Evolutionary conservation across 35 echinoderm and acorn worm genomes (phyloP).

Genomic region (Hemicentrotus pulcherrimus): DNA sequence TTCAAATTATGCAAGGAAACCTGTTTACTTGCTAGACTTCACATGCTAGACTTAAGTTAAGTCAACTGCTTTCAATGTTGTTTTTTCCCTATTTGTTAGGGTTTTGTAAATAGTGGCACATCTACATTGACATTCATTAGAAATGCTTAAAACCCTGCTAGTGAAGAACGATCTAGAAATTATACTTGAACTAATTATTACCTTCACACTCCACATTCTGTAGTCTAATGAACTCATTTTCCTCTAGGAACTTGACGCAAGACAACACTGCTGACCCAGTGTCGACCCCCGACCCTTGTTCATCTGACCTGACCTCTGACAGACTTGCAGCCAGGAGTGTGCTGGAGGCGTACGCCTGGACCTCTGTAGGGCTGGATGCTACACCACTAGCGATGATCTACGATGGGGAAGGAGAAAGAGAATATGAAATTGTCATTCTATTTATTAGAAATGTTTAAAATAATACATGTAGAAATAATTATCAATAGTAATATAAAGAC

Average conservation of each 20-base stretch:
- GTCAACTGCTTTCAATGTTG: no score
- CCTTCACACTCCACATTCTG: constrained; percentile 60
- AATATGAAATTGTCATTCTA: neutral
- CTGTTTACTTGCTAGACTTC: no score
- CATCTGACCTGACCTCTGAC: neutral
- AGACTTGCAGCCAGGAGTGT: constrained; percentile 93
- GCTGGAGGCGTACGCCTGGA: constrained; percentile 71
- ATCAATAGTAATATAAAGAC: no score
- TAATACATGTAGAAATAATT: no score
- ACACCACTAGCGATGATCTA: constrained; percentile 97
- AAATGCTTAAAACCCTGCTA: neutral
- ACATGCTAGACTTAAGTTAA: no score
- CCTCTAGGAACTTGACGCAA: constrained; percentile 84
- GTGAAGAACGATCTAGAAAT: neutral
- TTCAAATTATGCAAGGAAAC: no score
- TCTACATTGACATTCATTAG: no score
- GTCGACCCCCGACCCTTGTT: neutral
- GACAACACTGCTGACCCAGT: constrained; percentile 61
- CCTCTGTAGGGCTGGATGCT: constrained; percentile 81
- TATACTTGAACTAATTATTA: neutral
- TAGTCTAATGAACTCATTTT: constrained; percentile 89
- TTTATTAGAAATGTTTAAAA: no score
- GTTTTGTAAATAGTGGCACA: no score
- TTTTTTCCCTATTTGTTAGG: no score
- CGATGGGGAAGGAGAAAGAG: neutral